Evolutionary conservation across 2,888 invertebrate genomes (phyloP).

Genomic region (Lordiphosa fenestrarum): DNA sequence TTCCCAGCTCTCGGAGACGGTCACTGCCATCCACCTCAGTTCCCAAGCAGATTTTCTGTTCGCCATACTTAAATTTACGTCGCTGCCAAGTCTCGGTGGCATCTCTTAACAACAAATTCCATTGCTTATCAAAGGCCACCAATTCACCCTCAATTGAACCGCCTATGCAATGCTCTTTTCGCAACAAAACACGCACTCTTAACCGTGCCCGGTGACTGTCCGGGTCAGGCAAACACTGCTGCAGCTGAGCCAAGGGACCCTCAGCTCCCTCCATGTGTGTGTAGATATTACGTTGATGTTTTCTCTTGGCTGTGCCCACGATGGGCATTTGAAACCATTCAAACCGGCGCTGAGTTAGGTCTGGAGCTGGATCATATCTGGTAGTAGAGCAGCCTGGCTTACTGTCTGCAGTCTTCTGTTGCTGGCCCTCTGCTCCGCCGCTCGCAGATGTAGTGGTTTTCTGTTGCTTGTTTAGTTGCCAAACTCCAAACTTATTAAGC

Average conservation of each 20-base stretch:
- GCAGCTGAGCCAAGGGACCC: conserved; percentile 84
- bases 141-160: conserved; percentile 90
- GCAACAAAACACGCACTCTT: conserved; percentile 82
- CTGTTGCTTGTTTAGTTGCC: conserved; percentile 59
- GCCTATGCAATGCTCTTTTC: conserved; percentile 86
- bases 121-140: conserved; percentile 95
- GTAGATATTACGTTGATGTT: conserved; percentile 80
- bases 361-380: neutral
- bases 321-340: conserved; percentile 81
- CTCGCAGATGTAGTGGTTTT: conserved; percentile 13
- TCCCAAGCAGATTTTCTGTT: conserved; percentile 64
- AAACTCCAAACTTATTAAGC: conserved; percentile 76
- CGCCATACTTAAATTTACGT: conserved; percentile 80
- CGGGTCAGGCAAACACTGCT: conserved; percentile 79
- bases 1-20: conserved; percentile 81
- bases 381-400: neutral
- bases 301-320: conserved; percentile 8
- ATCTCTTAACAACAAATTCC: conserved; percentile 93
- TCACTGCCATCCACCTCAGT: conserved; percentile 78
- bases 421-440: neutral
- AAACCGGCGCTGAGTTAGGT: conserved; percentile 76
- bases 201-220: too few species aligned
- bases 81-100: conserved; percentile 91
- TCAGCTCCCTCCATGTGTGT: conserved; percentile 81
- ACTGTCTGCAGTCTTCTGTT: too few species aligned